Evolutionary conservation across 2,113 vertebrate species (phyloP).

Genomic region (Larimichthys crocea): DNA sequence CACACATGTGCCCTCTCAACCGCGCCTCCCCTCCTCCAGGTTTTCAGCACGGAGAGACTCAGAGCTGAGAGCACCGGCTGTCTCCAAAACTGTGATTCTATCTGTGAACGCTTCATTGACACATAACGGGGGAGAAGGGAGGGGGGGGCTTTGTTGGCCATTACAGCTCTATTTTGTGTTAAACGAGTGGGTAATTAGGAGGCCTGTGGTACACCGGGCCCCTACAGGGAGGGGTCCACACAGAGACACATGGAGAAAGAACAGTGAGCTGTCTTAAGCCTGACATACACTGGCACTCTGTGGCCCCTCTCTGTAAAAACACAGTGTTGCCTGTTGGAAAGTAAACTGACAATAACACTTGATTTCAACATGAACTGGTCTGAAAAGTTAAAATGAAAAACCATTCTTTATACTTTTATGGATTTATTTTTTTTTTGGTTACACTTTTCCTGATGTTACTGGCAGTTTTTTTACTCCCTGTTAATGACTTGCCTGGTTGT

Average conservation of each 20-base stretch:
- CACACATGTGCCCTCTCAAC: slow-evolving; percentile 77
- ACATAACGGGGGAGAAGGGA: slow-evolving; percentile 31
- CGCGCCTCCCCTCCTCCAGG: slow-evolving; percentile 29
- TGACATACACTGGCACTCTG: slow-evolving; percentile 63
- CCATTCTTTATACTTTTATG: slow-evolving; percentile 2
- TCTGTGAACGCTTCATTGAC: slow-evolving; percentile 79
- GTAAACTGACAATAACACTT: slow-evolving; percentile 39
- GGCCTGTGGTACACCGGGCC: slow-evolving; percentile 63
- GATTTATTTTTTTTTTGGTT: neutral
- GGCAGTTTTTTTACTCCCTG: slow-evolving; percentile 17
- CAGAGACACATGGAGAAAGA: slow-evolving; percentile 43
- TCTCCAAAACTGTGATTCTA: slow-evolving; percentile 71
- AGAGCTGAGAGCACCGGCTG: slow-evolving; percentile 55
- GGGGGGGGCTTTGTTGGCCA: slow-evolving; percentile 67
- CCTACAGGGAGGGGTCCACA: slow-evolving; percentile 49
- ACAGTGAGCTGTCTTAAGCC: slow-evolving; percentile 67
- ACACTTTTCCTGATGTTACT: slow-evolving; percentile 15
- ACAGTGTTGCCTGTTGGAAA: slow-evolving; percentile 39
- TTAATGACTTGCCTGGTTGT: slow-evolving; percentile 38
- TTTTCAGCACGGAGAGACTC: slow-evolving; percentile 27
- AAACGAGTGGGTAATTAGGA: slow-evolving; percentile 80
- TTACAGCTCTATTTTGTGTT: slow-evolving; percentile 78
- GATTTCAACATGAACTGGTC: slow-evolving; percentile 3
- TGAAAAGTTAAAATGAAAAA: slow-evolving; percentile 8
- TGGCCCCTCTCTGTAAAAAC: slow-evolving; percentile 38